Base-by-base conservation (phyloP, 2,888 invertebrate genomes). In the Heliconius ismenius region DNA sequence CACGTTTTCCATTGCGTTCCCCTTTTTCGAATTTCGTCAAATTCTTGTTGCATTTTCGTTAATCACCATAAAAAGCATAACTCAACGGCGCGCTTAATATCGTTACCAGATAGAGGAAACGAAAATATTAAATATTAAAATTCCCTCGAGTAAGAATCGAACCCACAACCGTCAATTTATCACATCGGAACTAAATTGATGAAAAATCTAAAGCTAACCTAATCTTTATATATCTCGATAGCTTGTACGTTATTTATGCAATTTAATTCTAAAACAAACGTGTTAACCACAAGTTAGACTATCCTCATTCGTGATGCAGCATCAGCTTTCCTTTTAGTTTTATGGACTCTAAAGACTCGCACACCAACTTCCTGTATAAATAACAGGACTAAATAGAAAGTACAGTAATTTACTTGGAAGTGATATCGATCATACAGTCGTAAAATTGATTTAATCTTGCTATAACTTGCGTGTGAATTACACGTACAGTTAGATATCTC, bases 401-500 rank as follows among this genome's bases (percentile, higher is more conserved):
- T 79, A 79, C 72, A 63, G 80, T 82, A 83, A 83, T 83, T 83
- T 77, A 78, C 80, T 79, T 69, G 79, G 78, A 81, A 81, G 75
- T 80, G 82, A 85, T 84, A 82, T 83, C 81, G 83, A 85, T 84
- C 75, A 65, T 58, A 58, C 21, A 58, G 39, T 67, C 68, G 80
- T 79, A 80, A 78, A 82, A 79, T 77, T 80, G 84, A 85, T 85
- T 72, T 77, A 81, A 84, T 83, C 85, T 77, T 76, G 78, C 74
- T 68, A 72, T 60, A 68, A 69, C 24, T 89, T 87, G 90, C 90
- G 86, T 88, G 89, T 82, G 84, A 83, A 83, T 49, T 81, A 81
- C 81, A 81, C 80, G 82, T 81, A 80, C 82, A 79, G 28, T 28
- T 3, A 28, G 81, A 49, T 80, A 81, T 82, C 81, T 83, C 82